Conservation (phyloP, 92 coral and sea anemone species). For the Heliopora coerulea region DNA sequence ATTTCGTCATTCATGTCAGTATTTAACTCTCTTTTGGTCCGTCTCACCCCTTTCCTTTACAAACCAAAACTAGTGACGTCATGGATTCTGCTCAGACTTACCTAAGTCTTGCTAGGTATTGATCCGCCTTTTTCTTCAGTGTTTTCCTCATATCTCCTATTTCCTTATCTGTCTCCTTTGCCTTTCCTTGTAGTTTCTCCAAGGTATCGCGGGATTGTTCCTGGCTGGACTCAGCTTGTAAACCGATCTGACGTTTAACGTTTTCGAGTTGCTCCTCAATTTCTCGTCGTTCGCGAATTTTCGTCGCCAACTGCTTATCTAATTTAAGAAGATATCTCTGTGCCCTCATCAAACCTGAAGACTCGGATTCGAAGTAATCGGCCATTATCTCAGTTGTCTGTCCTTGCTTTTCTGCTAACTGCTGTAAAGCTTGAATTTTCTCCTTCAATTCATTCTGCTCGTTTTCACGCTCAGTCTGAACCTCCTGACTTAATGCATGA, state of each 20-base stretch:
- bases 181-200: constrained; percentile 57
- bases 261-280: constrained; percentile 10
- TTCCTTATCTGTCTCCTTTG: constrained; percentile 59
- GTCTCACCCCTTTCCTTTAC: no score
- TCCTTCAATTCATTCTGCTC: constrained; percentile 17
- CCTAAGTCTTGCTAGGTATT: constrained; percentile 77
- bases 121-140: constrained; percentile 63
- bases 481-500: not conserved
- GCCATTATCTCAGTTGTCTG: not conserved
- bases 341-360: constrained; percentile 7
- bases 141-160: constrained; percentile 66
- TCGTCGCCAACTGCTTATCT: constrained; percentile 1
- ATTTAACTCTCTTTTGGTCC: no score
- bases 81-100: no score
- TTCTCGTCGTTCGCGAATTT: constrained; percentile 26
- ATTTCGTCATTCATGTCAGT: no score
- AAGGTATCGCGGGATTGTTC: constrained; percentile 42
- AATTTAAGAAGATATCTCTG: constrained; percentile 5
- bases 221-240: constrained; percentile 32
- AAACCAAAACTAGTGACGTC: no score
- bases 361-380: constrained; percentile 24
- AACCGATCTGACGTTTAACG: constrained; percentile 18
- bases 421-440: constrained; percentile 5
- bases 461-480: constrained; percentile 7
- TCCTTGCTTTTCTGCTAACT: not conserved